Evolutionary conservation across 2,113 vertebrate species (phyloP), one percentile per base, ranked within the genome.

Genomic region (Rhagologus leucostigma): DNA sequence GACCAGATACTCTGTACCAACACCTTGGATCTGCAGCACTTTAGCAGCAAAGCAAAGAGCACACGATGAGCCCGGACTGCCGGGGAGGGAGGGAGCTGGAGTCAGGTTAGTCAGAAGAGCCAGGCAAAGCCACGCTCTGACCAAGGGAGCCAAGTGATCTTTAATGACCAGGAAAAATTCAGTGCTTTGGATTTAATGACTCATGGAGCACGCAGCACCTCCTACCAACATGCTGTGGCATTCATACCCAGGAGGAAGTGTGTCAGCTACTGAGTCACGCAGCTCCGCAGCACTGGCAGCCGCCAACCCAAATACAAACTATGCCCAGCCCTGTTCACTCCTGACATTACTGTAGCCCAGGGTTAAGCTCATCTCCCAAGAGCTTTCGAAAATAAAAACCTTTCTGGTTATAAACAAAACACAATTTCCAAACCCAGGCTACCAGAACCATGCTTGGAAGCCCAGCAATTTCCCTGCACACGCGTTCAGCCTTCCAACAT

Each of bases 251-350:
- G 88, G 63, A 94, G 96, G 83, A 93, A 90, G 73, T 82, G 93
- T 95, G 90, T 94, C 95, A 96, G 88, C 83, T 89, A 24, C 83
- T 89, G 87, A 95, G 69, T 92, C 95, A 97, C 7, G 26, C 79
- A 81, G 55, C 81, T 70, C 74, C 3, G 0, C 71, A 69, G 49
- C 16, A n/a, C 0, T 11, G 63, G 23, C 78, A 73, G 32, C 30
- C 1, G 22, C 91, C 93, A 96, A 44, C 3, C 73, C 73, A 94
- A 96, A 96, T 2, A 91, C 41, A 49, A 70, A 50, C n/a, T 12
- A 2, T 70, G 85, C 64, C 87, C 56, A 37, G 90, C 90, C 82
- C 92, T 84, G 62, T n/a, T 93, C 75, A 60, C 41, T 39, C 44
- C 90, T 86, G 76, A 74, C 76, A n/a, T 60, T 90, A 41, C 50